Conservation (phyloP, 1,140 invertebrate species). For the Ceratosolen solmsi region DNA sequence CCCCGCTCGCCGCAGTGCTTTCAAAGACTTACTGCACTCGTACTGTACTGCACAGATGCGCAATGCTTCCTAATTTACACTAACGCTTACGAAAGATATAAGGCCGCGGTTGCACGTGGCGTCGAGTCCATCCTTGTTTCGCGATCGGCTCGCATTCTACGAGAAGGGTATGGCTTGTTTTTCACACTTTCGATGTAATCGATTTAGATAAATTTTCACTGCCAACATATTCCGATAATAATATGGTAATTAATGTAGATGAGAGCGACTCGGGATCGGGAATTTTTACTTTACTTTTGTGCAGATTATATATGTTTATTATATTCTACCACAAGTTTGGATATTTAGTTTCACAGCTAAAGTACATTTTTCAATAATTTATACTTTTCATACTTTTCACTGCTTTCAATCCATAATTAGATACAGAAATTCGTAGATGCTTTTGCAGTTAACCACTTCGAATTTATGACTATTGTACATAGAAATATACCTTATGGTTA, state of each 20-base stretch:
- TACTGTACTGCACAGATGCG: not conserved
- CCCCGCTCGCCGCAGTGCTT: too few species aligned
- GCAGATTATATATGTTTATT: not conserved
- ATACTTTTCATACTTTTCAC: too few species aligned
- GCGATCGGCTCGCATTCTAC: not conserved
- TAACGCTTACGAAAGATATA: conserved; percentile 23
- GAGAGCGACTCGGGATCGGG: not conserved
- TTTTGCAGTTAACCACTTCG: too few species aligned
- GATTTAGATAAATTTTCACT: conserved; percentile 11
- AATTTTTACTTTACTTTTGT: not conserved
- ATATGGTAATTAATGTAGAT: not conserved
- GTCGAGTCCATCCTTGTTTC: conserved; percentile 14
- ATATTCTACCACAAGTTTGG: too few species aligned
- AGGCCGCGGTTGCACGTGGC: too few species aligned
- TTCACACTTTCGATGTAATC: not conserved
- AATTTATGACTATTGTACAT: too few species aligned
- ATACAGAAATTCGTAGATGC: too few species aligned
- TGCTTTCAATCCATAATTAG: too few species aligned
- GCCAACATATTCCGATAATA: not conserved
- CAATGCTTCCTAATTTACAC: conserved; percentile 45
- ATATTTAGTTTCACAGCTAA: too few species aligned
- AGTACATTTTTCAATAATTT: not conserved
- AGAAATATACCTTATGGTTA: too few species aligned
- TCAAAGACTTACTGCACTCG: not conserved
- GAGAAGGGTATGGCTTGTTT: conserved; percentile 3